phyloP scores from a whole-genome alignment of 2,888 invertebrate genomes.

The Zonitis immaculata region DNA sequence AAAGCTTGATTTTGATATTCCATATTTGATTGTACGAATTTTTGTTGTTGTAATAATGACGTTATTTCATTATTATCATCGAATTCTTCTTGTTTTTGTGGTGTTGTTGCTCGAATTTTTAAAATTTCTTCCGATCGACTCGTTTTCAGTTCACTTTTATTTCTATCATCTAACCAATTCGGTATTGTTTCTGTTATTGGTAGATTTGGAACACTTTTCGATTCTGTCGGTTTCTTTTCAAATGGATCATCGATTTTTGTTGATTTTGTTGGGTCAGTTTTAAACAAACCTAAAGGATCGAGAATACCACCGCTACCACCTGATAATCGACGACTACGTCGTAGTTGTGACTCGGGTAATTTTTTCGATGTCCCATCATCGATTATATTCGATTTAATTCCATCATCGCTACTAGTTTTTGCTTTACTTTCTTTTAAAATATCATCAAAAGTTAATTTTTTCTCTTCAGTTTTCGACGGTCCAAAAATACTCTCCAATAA shows the following conservation, averaged over 20 bases:
- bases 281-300: conserved; percentile 54
- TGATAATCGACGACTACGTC: conserved; percentile 35
- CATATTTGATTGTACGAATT: conserved; percentile 43
- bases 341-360: conserved; percentile 6
- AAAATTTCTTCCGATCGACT: conserved; percentile 22
- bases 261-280: conserved; percentile 36
- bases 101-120: conserved; percentile 4
- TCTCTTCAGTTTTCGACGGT: conserved; percentile 28
- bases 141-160: conserved; percentile 17
- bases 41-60: conserved; percentile 35
- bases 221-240: conserved; percentile 37
- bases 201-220: conserved; percentile 24
- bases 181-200: conserved; percentile 22
- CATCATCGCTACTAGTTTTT: conserved; percentile 27
- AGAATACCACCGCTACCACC: conserved; percentile 46
- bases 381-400: conserved; percentile 11
- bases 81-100: conserved; percentile 6
- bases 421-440: conserved; percentile 38
- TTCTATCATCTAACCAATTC: conserved; percentile 40
- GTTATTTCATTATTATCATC: conserved; percentile 3
- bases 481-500: conserved; percentile 42
- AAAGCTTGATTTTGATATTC: conserved; percentile 54
- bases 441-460: conserved; percentile 38
- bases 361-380: not conserved
- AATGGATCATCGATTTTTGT: conserved; percentile 14